These are phyloP conservation scores for Dendrolimus punctatus DNA, from an alignment of 1,140 invertebrate species.

Conservation along the genomic window DNA sequence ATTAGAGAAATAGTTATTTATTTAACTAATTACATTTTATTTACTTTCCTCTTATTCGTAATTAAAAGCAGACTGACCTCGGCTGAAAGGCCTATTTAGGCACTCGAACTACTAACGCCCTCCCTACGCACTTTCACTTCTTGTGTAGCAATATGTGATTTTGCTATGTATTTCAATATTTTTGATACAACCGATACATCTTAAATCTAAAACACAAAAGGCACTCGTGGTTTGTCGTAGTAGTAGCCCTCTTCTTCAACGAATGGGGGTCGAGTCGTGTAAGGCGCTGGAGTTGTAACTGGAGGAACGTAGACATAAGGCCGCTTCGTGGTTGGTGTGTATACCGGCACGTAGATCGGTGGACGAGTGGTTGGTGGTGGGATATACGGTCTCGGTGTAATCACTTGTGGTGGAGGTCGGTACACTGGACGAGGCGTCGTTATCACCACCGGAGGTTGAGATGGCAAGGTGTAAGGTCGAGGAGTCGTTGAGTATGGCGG, in stretches of 20 bases:
- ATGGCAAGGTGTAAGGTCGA: neutral
- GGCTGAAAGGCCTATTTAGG: too few relatives aligned
- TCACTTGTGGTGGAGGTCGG: neutral
- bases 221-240: slow-evolving; percentile 53
- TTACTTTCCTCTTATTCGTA: too few relatives aligned
- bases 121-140: too few relatives aligned
- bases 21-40: too few relatives aligned
- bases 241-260: slow-evolving; percentile 49
- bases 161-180: too few relatives aligned
- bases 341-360: neutral
- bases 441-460: neutral
- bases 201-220: slow-evolving; percentile 54
- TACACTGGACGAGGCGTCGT: neutral
- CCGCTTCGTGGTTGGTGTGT: slow-evolving; percentile 3
- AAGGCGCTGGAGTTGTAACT: slow-evolving; percentile 14
- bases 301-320: slow-evolving; percentile 19
- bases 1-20: too few relatives aligned
- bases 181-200: neutral
- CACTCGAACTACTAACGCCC: too few relatives aligned
- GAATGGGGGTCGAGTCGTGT: slow-evolving; percentile 43
- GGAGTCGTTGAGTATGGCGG: slow-evolving; percentile 1
- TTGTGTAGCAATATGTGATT: too few relatives aligned
- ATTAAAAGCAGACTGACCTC: too few relatives aligned
- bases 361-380: slow-evolving; percentile 4
- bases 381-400: neutral